A percentile compares a stretch with the other conserved stretches of the same genome.
phyloP scores from a whole-genome alignment of 2,113 vertebrate species.

The Gymnarchus niloticus region DNA sequence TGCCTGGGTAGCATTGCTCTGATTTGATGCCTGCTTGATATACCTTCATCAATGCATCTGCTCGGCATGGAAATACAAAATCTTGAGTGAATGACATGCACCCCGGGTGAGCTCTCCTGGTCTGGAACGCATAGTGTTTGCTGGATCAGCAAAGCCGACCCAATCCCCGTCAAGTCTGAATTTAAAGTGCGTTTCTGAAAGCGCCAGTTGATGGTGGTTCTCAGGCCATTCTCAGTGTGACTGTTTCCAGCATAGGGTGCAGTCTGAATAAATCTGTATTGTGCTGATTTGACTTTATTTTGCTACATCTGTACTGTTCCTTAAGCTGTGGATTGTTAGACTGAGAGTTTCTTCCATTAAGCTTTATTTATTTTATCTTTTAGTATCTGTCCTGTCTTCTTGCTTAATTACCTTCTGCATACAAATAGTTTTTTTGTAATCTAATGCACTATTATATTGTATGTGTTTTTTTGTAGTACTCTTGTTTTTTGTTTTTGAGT shows the following conservation, averaged over 20 bases:
- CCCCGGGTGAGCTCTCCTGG: not conserved
- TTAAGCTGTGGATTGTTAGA: not conserved
- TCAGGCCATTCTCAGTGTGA: not conserved
- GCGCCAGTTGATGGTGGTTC: not conserved
- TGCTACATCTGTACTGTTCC: not conserved
- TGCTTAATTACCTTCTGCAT: constrained; percentile 7
- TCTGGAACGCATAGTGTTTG: not conserved
- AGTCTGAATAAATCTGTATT: not conserved
- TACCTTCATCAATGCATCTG: not conserved
- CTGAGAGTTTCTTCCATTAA: not conserved
- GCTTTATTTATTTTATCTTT: not conserved
- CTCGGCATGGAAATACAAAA: no score
- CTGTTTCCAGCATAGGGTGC: not conserved
- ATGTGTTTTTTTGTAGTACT: not conserved
- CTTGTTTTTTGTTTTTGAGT: not conserved
- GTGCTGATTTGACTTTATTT: not conserved
- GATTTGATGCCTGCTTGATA: not conserved
- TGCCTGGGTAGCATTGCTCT: not conserved
- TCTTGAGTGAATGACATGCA: not conserved
- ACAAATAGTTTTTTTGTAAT: not conserved
- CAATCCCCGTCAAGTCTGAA: not conserved
- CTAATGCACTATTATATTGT: not conserved
- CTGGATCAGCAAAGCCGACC: not conserved
- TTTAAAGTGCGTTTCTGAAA: constrained; percentile 3
- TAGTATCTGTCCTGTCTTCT: not conserved